Percentiles rank a stretch among this genome's conserved stretches.
Evolutionary conservation across 2,113 vertebrate species (phyloP).

Genomic region (Eolophus roseicapilla): DNA sequence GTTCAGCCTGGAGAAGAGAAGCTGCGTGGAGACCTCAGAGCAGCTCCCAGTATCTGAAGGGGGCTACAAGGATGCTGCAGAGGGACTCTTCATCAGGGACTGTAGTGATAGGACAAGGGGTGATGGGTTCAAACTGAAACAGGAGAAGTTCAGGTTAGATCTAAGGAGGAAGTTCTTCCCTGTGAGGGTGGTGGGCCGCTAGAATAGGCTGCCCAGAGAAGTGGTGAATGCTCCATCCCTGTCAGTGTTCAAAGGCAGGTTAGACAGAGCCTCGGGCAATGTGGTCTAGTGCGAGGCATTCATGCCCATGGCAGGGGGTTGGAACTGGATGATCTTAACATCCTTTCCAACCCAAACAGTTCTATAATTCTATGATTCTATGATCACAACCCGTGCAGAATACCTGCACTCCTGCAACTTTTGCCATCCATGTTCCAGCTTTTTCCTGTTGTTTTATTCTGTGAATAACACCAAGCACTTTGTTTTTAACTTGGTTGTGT

Average conservation of each 20-base stretch:
- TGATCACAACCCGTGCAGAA: rapidly evolving
- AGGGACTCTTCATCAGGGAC: neutral
- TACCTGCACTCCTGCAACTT: neutral
- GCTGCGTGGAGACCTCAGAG: neutral
- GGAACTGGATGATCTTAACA: neutral
- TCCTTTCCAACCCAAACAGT: neutral
- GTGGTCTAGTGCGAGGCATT: neutral
- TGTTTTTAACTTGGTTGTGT: neutral
- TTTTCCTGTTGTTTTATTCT: neutral
- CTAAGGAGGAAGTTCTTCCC: neutral
- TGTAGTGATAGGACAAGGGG: neutral
- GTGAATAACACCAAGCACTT: neutral
- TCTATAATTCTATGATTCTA: neutral
- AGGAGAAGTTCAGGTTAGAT: neutral
- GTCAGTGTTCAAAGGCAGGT: neutral
- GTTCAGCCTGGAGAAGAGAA: neutral
- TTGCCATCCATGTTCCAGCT: neutral
- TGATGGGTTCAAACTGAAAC: neutral
- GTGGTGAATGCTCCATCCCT: neutral
- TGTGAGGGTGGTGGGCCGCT: neutral
- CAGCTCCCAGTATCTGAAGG: neutral
- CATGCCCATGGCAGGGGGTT: neutral
- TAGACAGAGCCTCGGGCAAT: neutral
- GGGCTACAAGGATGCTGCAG: neutral
- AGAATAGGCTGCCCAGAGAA: neutral